phyloP scores from a whole-genome alignment of 1,140 invertebrate species.

The Brachionus calyciflorus region DNA sequence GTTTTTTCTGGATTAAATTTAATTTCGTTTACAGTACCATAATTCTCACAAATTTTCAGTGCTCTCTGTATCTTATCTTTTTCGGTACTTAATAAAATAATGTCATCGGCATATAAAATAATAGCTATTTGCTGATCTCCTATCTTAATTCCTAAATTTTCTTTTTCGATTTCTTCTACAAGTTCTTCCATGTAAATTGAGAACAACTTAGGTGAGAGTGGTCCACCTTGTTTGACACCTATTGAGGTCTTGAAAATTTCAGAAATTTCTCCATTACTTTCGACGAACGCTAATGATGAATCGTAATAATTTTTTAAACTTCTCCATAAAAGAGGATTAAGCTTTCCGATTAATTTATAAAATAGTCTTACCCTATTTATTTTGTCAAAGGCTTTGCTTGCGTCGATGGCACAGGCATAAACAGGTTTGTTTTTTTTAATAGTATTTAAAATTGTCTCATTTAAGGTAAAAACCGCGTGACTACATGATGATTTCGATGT shows the following conservation, averaged over 20 bases:
- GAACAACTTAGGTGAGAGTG: slow-evolving; percentile 2
- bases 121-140: neutral
- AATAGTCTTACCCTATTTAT: neutral
- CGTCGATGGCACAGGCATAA: neutral
- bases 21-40: neutral
- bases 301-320: slow-evolving; percentile 17
- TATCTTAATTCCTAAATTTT: neutral
- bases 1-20: slow-evolving; percentile 16
- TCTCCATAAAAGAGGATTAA: neutral
- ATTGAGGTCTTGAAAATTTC: slow-evolving; percentile 9
- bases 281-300: neutral
- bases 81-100: neutral
- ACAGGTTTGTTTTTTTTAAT: neutral
- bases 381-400: slow-evolving; percentile 15
- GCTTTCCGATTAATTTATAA: neutral
- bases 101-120: neutral
- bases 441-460: neutral
- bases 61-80: neutral
- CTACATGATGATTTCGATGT: slow-evolving; percentile 4
- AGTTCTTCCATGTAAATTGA: slow-evolving; percentile 15
- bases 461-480: neutral
- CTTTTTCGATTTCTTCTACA: neutral
- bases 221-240: slow-evolving; percentile 5
- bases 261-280: neutral
- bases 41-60: neutral